Evolutionary conservation across 2,888 invertebrate genomes (phyloP), one percentile per base, ranked within the genome.

Genomic region (Scaptodrosophila latifasciaeformis): DNA sequence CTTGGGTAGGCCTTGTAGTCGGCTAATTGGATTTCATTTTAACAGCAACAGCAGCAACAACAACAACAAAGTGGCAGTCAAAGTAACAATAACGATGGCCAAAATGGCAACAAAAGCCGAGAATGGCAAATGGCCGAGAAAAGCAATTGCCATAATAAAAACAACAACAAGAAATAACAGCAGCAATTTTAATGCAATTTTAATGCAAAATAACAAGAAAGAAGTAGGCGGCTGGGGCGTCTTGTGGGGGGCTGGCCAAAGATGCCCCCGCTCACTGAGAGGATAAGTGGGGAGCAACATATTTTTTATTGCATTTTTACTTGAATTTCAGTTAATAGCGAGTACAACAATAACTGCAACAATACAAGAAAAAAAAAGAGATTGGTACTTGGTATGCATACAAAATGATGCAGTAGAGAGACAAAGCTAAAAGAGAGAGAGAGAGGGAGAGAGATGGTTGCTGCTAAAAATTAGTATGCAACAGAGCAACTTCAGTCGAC

Each of bases 331-430:
- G 60, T 76, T 75, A 75, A 75, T 79, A 79, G 75, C 79, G 62
- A 63, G 39, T 35, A 29, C 48, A 44, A 59, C 67, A 69, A 62
- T 51, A 67, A 61, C 54, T 57, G 59, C 19, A 39, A 49, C 37
- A 54, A 17, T 49, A 43, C 30, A 49, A 52, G 44, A 51, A 59
- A 44, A 62, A 63, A 65, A 62, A 67, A 48, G 72, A 67, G 80
- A 82, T 82, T 81, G 84, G 78, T 82, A 81, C 84, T 83, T 83
- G 79, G 68, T 77, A 84, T 84, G 84, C 83, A 85, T 85, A 75
- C 81, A 70, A 77, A 83, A 83, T 83, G 70, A 78, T 60, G 71
- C 59, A 27, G n/a, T 6, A 6, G 2, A 15, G n/a, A 15, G 34
- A 35, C 27, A 34, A 44, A n/a, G n/a, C n/a, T n/a, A n/a, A n/a